phyloP scores from a whole-genome alignment of 2,888 invertebrate genomes.

The Noctua janthina region DNA sequence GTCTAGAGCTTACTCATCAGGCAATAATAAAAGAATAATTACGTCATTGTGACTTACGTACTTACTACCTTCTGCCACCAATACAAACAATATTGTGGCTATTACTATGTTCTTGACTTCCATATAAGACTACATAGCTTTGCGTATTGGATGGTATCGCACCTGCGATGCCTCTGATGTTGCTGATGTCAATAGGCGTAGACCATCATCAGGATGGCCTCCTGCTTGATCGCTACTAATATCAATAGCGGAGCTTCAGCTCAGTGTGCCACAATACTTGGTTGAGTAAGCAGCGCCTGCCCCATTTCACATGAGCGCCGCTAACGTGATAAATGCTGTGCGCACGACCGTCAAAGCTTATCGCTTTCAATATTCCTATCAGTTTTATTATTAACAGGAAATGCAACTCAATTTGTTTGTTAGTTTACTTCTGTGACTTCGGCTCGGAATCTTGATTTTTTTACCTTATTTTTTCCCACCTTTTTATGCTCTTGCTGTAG shows the following conservation, averaged over 20 bases:
- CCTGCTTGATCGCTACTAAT: not conserved
- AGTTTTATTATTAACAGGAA: conserved; percentile 38
- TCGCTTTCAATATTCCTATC: conserved; percentile 62
- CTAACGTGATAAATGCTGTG: conserved; percentile 76
- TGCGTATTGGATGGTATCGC: not conserved
- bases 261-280: conserved; percentile 26
- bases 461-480: not conserved
- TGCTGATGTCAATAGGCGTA: not conserved
- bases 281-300: conserved; percentile 69
- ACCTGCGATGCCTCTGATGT: not conserved
- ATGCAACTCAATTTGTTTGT: not conserved
- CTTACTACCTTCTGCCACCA: not conserved
- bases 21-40: not conserved
- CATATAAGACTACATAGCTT: not conserved
- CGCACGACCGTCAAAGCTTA: conserved; percentile 74
- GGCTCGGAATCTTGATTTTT: not conserved
- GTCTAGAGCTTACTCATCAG: not conserved
- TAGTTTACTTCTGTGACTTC: not conserved
- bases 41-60: not conserved
- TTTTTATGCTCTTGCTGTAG: not conserved
- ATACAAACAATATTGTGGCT: not conserved
- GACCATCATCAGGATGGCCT: not conserved
- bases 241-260: conserved; percentile 39
- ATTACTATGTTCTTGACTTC: not conserved
- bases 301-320: conserved; percentile 78